These are phyloP conservation scores for Scaptomyza cyrtandrae DNA, from an alignment of 2,888 invertebrate genomes.

Conservation along the genomic window DNA sequence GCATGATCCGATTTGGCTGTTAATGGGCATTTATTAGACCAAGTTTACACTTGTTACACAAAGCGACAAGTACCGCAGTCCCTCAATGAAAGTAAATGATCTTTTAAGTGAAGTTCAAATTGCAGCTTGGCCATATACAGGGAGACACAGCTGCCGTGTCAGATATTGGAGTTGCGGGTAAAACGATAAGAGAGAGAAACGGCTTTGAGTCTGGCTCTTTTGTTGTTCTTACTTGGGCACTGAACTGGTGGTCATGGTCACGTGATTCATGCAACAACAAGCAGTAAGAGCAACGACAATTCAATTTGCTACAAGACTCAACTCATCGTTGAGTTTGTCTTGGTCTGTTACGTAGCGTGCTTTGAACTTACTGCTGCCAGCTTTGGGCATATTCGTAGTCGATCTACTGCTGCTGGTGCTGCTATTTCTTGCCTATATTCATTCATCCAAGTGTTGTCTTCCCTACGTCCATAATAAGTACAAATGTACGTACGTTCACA, in stretches of 20 bases:
- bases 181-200: constrained; percentile 13
- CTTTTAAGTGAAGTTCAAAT: constrained; percentile 77
- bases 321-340: constrained; percentile 66
- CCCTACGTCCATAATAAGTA: constrained; percentile 30
- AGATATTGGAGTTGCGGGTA: constrained; percentile 20
- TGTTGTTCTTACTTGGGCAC: constrained; percentile 65
- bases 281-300: constrained; percentile 42
- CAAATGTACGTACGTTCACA: constrained; percentile 8
- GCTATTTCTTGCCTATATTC: constrained; percentile 56
- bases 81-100: constrained; percentile 80
- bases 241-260: constrained; percentile 81
- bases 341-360: constrained; percentile 75
- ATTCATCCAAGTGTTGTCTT: constrained; percentile 66
- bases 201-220: constrained; percentile 45
- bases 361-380: constrained; percentile 65
- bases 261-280: constrained; percentile 79
- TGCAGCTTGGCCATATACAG: constrained; percentile 74
- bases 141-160: constrained; percentile 1
- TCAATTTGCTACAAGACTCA: constrained; percentile 18
- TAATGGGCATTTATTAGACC: constrained; percentile 76
- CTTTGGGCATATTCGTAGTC: constrained; percentile 57
- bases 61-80: constrained; percentile 62
- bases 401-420: constrained; percentile 27
- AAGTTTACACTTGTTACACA: constrained; percentile 74
- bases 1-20: constrained; percentile 54